Evolutionary conservation across 2,113 vertebrate genomes (phyloP).

Genomic region (Gulo gulo): DNA sequence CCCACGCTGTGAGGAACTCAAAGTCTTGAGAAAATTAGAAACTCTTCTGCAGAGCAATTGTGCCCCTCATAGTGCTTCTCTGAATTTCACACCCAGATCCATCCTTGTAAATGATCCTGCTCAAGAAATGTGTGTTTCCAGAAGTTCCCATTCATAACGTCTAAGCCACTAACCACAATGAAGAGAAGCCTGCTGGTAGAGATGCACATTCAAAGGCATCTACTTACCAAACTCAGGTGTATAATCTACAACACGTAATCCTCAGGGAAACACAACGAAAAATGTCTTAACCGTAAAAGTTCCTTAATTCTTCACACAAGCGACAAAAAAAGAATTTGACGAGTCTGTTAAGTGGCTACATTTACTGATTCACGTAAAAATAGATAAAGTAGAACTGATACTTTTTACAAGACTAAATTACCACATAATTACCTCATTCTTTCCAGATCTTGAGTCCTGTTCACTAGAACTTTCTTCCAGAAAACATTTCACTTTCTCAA

Average conservation of each 20-base stretch:
- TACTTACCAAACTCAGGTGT: too few relatives aligned
- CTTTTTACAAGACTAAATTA: neutral
- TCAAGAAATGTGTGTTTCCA: neutral
- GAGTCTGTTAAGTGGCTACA: neutral
- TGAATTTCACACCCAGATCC: neutral
- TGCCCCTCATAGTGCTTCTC: neutral
- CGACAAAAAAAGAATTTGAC: neutral
- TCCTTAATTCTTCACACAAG: neutral
- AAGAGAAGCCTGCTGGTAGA: neutral
- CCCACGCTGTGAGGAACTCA: neutral
- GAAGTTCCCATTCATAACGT: neutral
- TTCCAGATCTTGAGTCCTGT: constrained; percentile 60
- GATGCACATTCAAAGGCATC: neutral
- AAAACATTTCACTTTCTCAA: constrained; percentile 88
- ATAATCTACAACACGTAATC: neutral
- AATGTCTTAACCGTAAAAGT: too few relatives aligned
- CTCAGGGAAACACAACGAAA: neutral
- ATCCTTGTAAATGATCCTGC: neutral
- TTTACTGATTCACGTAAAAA: neutral
- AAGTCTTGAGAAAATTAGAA: neutral
- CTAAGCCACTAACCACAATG: neutral
- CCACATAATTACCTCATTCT: constrained; percentile 77
- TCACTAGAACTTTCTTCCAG: constrained; percentile 87
- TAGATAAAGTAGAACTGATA: neutral
- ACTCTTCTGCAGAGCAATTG: neutral